Evolutionary conservation across 2,113 vertebrate species (phyloP).

Genomic region (Ornithorhynchus anatinus): DNA sequence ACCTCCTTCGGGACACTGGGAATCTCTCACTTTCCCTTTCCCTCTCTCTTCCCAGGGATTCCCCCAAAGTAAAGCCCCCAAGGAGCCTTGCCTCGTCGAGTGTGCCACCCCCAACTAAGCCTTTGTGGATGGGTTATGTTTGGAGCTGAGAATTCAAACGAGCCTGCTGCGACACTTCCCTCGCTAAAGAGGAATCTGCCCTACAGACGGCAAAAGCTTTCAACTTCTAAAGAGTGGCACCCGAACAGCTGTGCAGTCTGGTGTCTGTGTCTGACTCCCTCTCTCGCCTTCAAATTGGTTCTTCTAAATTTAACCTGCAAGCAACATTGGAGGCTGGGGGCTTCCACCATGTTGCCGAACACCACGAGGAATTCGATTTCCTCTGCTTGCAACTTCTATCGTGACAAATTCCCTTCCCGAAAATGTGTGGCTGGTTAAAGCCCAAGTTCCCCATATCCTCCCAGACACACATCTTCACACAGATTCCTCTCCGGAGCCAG

Average conservation of each 20-base stretch:
- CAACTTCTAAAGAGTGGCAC: neutral
- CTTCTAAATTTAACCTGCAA: slow-evolving; percentile 67
- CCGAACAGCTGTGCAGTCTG: slow-evolving; percentile 44
- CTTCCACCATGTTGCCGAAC: slow-evolving; percentile 43
- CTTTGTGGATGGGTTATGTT: neutral
- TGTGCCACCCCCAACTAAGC: no score
- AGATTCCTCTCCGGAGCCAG: rapidly evolving
- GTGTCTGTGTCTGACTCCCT: slow-evolving; percentile 10
- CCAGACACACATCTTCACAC: rapidly evolving
- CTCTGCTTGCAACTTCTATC: neutral
- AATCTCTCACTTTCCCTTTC: no score
- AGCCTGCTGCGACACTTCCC: no score
- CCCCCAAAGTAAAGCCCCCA: no score
- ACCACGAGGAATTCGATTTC: slow-evolving; percentile 30
- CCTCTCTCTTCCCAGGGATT: no score
- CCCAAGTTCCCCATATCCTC: rapidly evolving
- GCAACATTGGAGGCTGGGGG: slow-evolving; percentile 38
- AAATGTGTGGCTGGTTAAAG: rapidly evolving
- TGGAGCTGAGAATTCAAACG: rapidly evolving
- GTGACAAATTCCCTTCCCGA: neutral
- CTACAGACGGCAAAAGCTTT: neutral
- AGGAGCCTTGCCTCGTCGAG: no score
- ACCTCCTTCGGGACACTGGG: no score
- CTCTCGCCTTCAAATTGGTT: slow-evolving; percentile 19
- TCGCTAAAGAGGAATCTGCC: no score